These are phyloP conservation scores for Drosophila borealis DNA, from an alignment of 2,888 invertebrate genomes.

Conservation along the genomic window DNA sequence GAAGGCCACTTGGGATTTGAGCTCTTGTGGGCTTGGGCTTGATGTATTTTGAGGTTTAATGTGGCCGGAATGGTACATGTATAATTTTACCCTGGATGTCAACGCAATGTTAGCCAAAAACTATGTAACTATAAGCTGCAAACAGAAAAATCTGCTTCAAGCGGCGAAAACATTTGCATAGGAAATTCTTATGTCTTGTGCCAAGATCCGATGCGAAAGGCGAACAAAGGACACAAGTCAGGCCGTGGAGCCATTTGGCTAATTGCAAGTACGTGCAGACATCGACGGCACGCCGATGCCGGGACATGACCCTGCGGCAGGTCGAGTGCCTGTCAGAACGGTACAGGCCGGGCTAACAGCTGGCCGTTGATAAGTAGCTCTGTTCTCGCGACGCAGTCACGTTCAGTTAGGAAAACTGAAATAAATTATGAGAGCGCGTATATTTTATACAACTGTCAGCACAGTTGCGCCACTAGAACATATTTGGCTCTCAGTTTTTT, in stretches of 20 bases:
- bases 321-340: conserved; percentile 20
- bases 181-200: conserved; percentile 3
- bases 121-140: background rate
- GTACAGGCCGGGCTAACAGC: conserved; percentile 19
- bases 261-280: conserved; percentile 73
- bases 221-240: conserved; percentile 37
- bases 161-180: conserved; percentile 15
- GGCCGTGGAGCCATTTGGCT: conserved; percentile 68
- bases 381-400: conserved; percentile 73
- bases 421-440: conserved; percentile 78
- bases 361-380: conserved; percentile 54
- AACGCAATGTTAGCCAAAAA: background rate
- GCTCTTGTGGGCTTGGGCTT: conserved; percentile 32
- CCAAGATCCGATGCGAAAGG: conserved; percentile 1
- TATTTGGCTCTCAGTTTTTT: conserved; percentile 68
- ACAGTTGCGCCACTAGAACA: conserved; percentile 78
- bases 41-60: conserved; percentile 36
- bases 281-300: conserved; percentile 27
- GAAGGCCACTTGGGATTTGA: conserved; percentile 47
- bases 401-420: conserved; percentile 80
- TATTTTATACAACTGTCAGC: conserved; percentile 80
- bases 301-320: conserved; percentile 22
- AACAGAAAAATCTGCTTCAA: conserved; percentile 1
- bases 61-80: conserved; percentile 9
- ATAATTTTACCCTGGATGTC: conserved; percentile 2